Conservation (phyloP, 1,140 invertebrate genomes). For the Diorhabda elongata region DNA sequence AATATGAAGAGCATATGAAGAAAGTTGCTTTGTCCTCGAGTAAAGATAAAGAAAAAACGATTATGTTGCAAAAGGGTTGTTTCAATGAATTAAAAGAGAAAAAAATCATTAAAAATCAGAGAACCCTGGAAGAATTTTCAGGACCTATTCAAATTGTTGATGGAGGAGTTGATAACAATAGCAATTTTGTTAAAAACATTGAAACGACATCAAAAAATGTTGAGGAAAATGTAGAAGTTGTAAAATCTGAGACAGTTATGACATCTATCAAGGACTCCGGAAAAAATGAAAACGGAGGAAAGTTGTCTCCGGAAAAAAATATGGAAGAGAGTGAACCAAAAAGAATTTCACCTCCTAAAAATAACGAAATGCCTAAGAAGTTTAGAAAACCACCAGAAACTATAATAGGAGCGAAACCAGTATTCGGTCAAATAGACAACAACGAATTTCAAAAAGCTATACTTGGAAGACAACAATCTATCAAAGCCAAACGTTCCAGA, state of each 20-base stretch:
- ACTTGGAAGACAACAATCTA: conserved; percentile 34
- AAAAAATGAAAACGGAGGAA: background rate
- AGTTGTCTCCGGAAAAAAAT: background rate
- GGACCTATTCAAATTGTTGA: conserved; percentile 3
- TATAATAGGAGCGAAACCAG: conserved; percentile 45
- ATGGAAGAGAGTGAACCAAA: conserved; percentile 25
- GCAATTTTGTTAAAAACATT: background rate
- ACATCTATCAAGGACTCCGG: background rate
- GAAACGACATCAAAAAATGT: background rate
- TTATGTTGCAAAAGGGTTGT: conserved; percentile 37
- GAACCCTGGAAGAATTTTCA: background rate
- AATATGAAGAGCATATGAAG: conserved; percentile 34
- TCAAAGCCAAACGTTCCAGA: conserved; percentile 25
- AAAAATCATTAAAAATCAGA: conserved; percentile 27
- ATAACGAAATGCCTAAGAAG: conserved; percentile 27
- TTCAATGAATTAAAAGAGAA: conserved; percentile 39
- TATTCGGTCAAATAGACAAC: conserved; percentile 44
- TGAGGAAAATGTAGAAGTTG: background rate
- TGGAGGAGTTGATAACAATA: background rate
- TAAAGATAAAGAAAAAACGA: conserved; percentile 30
- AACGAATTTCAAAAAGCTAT: conserved; percentile 45
- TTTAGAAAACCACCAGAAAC: conserved; percentile 44
- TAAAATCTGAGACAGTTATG: background rate
- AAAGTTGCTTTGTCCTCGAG: conserved; percentile 28
- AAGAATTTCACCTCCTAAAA: conserved; percentile 14